Conservation (phyloP, 2,113 vertebrate genomes). For the Diadophis punctatus region DNA sequence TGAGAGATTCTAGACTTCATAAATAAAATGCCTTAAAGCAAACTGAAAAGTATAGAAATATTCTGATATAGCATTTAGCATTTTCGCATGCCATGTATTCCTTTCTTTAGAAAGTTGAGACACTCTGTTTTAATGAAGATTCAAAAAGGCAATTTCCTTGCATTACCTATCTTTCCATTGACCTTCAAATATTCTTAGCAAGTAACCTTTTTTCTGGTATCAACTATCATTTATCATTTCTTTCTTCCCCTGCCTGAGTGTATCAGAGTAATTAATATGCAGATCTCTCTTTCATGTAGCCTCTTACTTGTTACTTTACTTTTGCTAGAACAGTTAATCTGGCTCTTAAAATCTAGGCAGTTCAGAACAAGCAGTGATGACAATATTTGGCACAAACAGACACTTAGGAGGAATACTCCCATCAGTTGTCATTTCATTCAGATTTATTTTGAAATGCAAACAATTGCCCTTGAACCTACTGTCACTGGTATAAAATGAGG, state of each 20-base stretch:
- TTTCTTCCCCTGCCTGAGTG: neutral
- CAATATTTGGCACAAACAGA: neutral
- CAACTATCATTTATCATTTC: neutral
- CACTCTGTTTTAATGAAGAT: constrained; percentile 16
- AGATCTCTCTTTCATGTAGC: neutral
- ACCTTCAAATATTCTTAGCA: neutral
- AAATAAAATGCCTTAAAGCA: neutral
- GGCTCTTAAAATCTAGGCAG: neutral
- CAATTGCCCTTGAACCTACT: neutral
- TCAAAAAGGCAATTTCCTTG: neutral
- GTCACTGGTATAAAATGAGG: neutral
- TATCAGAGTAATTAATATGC: neutral
- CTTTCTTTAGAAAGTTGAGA: neutral
- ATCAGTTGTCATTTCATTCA: neutral
- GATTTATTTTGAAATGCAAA: neutral
- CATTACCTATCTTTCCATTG: neutral
- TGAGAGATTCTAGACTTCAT: neutral
- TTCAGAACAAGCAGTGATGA: neutral
- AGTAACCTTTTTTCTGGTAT: neutral
- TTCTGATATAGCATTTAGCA: neutral
- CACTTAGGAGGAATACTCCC: neutral
- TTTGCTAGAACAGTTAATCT: neutral
- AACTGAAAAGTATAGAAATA: neutral
- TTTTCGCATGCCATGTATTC: neutral
- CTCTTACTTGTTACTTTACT: neutral